These are phyloP conservation scores for Cottoperca gobio DNA, from an alignment of 2,797 vertebrate genomes.

Conservation along the genomic window DNA sequence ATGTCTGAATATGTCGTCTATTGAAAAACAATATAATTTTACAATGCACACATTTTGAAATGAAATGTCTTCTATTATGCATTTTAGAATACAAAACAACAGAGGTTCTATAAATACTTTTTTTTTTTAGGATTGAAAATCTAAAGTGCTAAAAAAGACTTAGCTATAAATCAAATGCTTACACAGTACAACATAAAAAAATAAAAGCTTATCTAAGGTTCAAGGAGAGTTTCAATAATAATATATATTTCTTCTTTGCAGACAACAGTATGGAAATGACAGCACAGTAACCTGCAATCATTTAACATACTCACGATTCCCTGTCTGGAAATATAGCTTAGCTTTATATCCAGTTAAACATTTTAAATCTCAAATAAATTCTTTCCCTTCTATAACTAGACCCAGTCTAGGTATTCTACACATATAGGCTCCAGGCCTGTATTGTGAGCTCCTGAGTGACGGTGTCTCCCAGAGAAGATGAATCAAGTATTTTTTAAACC, in stretches of 20 bases:
- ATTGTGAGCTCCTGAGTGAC: slow-evolving; percentile 64
- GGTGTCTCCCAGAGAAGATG: slow-evolving; percentile 9
- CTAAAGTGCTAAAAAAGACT: slow-evolving; percentile 76
- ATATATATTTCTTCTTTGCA: slow-evolving; percentile 11
- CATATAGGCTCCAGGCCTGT: slow-evolving; percentile 63
- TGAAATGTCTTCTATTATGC: slow-evolving; percentile 18
- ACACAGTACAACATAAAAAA: slow-evolving; percentile 29
- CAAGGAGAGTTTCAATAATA: slow-evolving; percentile 25
- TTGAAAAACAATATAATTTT: slow-evolving; percentile 26
- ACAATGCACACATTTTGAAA: neutral
- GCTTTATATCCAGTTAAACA: slow-evolving; percentile 6
- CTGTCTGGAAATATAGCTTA: slow-evolving; percentile 28
- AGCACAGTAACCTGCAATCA: slow-evolving; percentile 18
- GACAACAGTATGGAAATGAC: slow-evolving; percentile 15
- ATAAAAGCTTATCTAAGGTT: slow-evolving; percentile 73
- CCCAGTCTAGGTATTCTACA: slow-evolving; percentile 54
- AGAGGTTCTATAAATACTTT: slow-evolving; percentile 16
- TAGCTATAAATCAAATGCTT: slow-evolving; percentile 34
- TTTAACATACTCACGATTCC: slow-evolving; percentile 1
- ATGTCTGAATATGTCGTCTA: neutral
- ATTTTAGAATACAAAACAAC: slow-evolving; percentile 2
- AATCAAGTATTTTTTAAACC: neutral
- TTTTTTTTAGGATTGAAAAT: slow-evolving; percentile 1
- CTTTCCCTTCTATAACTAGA: slow-evolving; percentile 46
- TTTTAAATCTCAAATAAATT: slow-evolving; percentile 27